phyloP scores from a whole-genome alignment of 2,113 vertebrate species.

The Brevimyrus niger region DNA sequence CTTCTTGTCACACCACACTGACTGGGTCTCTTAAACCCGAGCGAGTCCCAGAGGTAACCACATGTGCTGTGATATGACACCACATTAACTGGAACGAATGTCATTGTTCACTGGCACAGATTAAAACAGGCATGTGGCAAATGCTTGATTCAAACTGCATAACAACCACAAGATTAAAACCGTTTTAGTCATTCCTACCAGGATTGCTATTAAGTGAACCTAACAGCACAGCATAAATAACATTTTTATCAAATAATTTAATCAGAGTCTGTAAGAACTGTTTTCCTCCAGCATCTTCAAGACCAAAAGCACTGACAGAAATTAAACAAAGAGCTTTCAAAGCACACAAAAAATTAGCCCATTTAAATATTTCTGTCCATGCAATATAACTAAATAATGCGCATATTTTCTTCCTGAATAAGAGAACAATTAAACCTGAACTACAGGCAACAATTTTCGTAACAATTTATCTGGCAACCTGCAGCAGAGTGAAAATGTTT shows the following conservation, averaged over 20 bases:
- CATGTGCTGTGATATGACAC: not conserved
- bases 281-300: not conserved
- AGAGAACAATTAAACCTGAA: not conserved
- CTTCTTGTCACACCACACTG: not conserved
- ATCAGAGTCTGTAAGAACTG: not conserved
- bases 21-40: not conserved
- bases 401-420: not conserved
- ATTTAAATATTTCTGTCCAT: not conserved
- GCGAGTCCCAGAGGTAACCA: not conserved
- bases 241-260: not conserved
- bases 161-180: slow-evolving; percentile 7
- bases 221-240: not conserved
- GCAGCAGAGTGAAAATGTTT: not conserved
- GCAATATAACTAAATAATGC: not conserved
- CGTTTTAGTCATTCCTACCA: not conserved
- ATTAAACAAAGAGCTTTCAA: not conserved
- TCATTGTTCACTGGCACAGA: not conserved
- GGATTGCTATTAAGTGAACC: not conserved
- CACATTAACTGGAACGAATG: slow-evolving; percentile 12
- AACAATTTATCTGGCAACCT: not conserved
- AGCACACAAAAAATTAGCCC: not conserved
- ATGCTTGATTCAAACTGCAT: not conserved
- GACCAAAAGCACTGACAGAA: not conserved
- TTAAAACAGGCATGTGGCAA: not conserved
- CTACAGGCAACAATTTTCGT: not conserved